phyloP scores from a whole-genome alignment of 2,888 invertebrate genomes.

The Steinernema scapterisci region DNA sequence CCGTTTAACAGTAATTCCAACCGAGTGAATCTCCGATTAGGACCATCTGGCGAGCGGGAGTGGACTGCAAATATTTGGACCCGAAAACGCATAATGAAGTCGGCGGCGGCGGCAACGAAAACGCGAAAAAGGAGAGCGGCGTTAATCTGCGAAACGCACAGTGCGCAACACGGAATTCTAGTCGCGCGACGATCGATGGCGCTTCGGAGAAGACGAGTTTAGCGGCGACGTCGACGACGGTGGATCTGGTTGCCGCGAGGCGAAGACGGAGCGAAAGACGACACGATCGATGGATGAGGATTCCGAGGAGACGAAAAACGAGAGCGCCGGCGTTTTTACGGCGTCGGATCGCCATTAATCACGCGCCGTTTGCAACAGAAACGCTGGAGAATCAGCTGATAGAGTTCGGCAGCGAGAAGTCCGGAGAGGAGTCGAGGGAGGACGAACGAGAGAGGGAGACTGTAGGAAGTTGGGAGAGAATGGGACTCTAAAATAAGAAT shows the following conservation, averaged over 20 bases:
- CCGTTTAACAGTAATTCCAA: too few species aligned
- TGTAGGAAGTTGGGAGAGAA: constrained; percentile 4
- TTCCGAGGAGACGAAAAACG: not conserved
- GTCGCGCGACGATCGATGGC: constrained; percentile 24
- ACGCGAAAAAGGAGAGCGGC: constrained; percentile 24
- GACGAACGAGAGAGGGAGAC: not conserved
- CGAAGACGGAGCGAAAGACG: constrained; percentile 11
- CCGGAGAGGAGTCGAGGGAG: not conserved
- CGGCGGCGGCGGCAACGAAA: too few species aligned
- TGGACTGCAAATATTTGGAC: constrained; percentile 3
- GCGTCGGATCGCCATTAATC: constrained; percentile 20
- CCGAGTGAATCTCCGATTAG: too few species aligned
- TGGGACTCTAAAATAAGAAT: too few species aligned
- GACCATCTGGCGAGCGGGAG: too few species aligned
- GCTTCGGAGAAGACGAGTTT: constrained; percentile 18
- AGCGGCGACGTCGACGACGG: not conserved
- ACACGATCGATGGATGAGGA: constrained; percentile 18
- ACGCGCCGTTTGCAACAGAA: constrained; percentile 25
- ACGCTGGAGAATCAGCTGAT: constrained; percentile 23
- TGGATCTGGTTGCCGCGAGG: constrained; percentile 15
- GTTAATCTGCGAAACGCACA: constrained; percentile 16
- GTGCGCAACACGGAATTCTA: constrained; percentile 2
- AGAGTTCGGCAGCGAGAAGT: not conserved
- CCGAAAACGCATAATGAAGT: not conserved
- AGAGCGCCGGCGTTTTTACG: constrained; percentile 16